Percentiles rank a stretch among this genome's conserved stretches.
Evolutionary conservation across 2,888 invertebrate genomes (phyloP).

Genomic region (Belgica antarctica): DNA sequence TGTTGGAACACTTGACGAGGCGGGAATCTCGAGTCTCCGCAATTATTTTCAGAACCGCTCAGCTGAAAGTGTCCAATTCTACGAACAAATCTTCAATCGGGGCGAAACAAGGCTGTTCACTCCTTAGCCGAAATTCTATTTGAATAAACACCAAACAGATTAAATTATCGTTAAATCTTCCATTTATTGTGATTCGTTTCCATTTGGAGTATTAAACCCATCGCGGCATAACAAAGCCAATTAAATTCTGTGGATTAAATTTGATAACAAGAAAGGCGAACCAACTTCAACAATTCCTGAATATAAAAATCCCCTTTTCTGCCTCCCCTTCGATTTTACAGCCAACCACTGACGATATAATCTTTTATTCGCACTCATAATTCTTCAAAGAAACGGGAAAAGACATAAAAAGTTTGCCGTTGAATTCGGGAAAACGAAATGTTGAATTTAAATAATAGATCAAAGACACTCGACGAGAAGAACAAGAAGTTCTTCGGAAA

Average conservation of each 20-base stretch:
- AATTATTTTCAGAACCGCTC: background rate
- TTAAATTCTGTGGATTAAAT: slow-evolving; percentile 25
- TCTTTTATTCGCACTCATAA: slow-evolving; percentile 41
- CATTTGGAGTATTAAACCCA: slow-evolving; percentile 10
- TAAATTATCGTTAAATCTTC: slow-evolving; percentile 35
- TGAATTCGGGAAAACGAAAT: background rate
- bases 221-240: slow-evolving; percentile 40
- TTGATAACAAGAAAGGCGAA: slow-evolving; percentile 22
- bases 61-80: no score
- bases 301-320: slow-evolving; percentile 6
- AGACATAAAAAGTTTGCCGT: background rate
- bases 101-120: background rate
- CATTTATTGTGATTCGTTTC: slow-evolving; percentile 12
- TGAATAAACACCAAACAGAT: slow-evolving; percentile 27
- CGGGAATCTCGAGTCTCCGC: no score
- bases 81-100: no score
- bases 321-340: background rate
- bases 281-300: background rate
- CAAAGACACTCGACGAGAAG: slow-evolving; percentile 6
- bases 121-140: background rate
- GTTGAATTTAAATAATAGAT: slow-evolving; percentile 40
- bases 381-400: slow-evolving; percentile 11
- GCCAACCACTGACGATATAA: slow-evolving; percentile 10
- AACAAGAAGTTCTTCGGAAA: background rate
- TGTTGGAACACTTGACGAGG: no score